Evolutionary conservation across 2,888 invertebrate genomes (phyloP), one percentile per base, ranked within the genome.

Genomic region (Seladonia tumulorum): DNA sequence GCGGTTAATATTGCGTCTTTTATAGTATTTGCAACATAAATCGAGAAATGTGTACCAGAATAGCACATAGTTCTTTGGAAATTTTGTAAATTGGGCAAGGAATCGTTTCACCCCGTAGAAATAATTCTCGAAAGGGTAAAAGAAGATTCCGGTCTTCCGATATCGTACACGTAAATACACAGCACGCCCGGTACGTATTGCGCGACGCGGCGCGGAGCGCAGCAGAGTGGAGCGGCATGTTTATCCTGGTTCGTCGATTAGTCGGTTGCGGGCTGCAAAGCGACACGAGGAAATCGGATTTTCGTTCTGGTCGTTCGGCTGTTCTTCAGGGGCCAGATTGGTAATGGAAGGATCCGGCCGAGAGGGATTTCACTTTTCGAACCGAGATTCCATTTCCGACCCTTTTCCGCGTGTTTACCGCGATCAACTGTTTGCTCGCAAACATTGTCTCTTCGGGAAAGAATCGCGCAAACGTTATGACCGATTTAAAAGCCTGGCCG

Each of bases 371-470:
- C 82, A 42, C 75, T 79, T 85, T 81, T 83, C 76, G 72, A 68
- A 76, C 45, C 74, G 81, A 86, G 88, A 87, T 79, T 83, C 83
- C 83, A 83, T 90, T 88, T 81, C 82, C 81, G 66, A 57, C 72
- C 66, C 79, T 88, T 79, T 82, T 86, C 81, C 60, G 87, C 42
- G 71, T 81, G 83, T 88, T 88, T 88, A 82, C 83, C 74, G 70
- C 70, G 75, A 80, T 53, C 49, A 85, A 71, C 79, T 85, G 82
- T 90, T 90, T 88, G 86, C 47, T 57, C 72, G 79, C 86, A 90
- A 90, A 90, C 88, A 90, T 81, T 82, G 81, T 68, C 83, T 18
- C 73, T 74, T 76, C 49, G 66, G 57, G 29, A 79, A 76, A 83
- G 85, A 88, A 81, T 79, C 71, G 79, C 71, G 80, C 70, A 70